These are phyloP conservation scores for Podargus strigoides DNA, from an alignment of 2,797 vertebrate genomes.

Conservation along the genomic window DNA sequence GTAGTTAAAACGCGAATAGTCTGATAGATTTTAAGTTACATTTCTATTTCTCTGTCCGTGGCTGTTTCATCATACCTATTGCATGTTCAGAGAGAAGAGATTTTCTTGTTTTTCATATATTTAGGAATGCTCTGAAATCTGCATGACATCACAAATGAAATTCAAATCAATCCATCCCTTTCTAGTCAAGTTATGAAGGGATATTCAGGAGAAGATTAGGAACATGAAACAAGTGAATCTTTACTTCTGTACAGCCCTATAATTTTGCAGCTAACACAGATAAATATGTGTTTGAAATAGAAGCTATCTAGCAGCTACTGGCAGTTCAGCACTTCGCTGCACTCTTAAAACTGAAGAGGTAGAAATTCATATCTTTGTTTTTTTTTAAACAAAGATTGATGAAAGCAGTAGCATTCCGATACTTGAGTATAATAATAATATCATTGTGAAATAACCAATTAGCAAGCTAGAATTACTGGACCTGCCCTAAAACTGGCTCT, in stretches of 20 bases:
- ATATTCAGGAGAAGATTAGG: constrained; percentile 30
- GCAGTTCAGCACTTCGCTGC: background rate
- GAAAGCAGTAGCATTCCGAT: background rate
- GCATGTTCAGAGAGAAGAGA: background rate
- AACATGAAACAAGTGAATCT: constrained; percentile 21
- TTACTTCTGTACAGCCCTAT: constrained; percentile 32
- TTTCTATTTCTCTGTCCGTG: background rate
- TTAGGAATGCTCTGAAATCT: constrained; percentile 7
- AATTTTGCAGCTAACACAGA: constrained; percentile 42
- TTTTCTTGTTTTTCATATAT: background rate
- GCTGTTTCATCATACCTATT: background rate
- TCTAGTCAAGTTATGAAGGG: constrained; percentile 24
- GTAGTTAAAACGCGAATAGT: constrained; percentile 6
- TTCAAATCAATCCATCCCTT: constrained; percentile 23
- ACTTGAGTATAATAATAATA: background rate
- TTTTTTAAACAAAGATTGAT: constrained; percentile 22
- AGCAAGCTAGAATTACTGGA: background rate
- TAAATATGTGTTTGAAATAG: constrained; percentile 56
- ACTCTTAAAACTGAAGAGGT: constrained; percentile 29
- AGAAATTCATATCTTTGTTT: background rate
- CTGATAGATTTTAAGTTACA: background rate
- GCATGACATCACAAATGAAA: background rate
- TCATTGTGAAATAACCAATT: constrained; percentile 35
- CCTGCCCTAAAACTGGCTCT: background rate
- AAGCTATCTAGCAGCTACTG: constrained; percentile 51